Evolutionary conservation across 2,113 vertebrate genomes (phyloP), one percentile per base, ranked within the genome.

Genomic region (cattle (Bos taurus)): DNA sequence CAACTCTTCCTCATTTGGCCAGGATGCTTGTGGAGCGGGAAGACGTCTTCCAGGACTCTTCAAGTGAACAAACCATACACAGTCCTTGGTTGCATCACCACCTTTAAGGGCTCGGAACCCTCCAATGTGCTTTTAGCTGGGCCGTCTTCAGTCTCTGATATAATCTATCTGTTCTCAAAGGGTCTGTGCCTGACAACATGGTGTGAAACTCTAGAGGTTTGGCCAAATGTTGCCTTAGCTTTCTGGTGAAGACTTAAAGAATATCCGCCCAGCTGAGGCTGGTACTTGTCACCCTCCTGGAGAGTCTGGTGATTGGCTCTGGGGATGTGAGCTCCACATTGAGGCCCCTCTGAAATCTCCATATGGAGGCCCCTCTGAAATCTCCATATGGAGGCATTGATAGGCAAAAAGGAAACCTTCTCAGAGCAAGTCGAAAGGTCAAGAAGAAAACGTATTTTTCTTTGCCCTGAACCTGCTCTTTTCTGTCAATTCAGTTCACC

Each of bases 1-100:
- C 0, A 21, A 57, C 84, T 95, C 95, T 96, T 98, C 97, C 97
- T 97, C 97, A 90, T 97, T 96, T 50, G 88, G 80, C 71, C 84
- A 9, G 83, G 88, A 59, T 0, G 0, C 81, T 62, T 13, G 87
- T 88, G 25, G 50, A 86, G 59, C 2, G 1, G 6, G 59, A 57
- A 94, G 93, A 16, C 67, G 30, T 93, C 88, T 91, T 82, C 71
- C 90, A 96, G 83, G 43, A 62, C 77, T 57, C 88, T 56, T 52
- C 77, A 17, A 71, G 64, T 56, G 95, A 95, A 86, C 94, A 78
- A 28, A 88, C 28, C 80, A 36, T 74, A 14, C 9, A 5, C 59
- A 60, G 84, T 28, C 48, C 74, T 83, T 0, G 1, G 77, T 95
- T 96, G 96, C 94, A 82, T 96, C 90, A 78, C 48, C 6, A 2